Evolutionary conservation across 2,113 vertebrate genomes (phyloP).

Genomic region (Oryzias melastigma): DNA sequence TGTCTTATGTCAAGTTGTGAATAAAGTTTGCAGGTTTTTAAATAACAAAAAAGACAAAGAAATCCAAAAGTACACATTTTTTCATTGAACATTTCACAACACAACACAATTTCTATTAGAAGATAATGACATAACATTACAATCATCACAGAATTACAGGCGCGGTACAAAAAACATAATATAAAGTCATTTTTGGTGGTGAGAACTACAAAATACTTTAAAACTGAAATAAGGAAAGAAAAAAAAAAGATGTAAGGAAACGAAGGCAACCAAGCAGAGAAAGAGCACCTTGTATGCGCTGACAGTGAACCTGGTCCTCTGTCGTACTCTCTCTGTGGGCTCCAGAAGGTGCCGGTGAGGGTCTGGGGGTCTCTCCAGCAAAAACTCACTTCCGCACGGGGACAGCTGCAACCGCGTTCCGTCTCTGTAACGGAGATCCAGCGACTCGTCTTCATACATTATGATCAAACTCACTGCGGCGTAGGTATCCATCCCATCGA

Average conservation of each 20-base stretch:
- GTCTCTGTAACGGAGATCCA: constrained; percentile 76
- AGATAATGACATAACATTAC: no score
- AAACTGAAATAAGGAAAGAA: no score
- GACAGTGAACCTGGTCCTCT: constrained; percentile 83
- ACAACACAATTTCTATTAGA: no score
- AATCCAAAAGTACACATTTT: constrained; percentile 61
- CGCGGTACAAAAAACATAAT: no score
- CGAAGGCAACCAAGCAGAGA: not conserved
- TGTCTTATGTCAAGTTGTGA: no score
- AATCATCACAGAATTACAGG: no score
- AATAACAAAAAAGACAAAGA: no score
- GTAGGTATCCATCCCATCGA: constrained; percentile 35
- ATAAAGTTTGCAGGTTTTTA: no score
- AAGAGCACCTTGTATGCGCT: constrained; percentile 78
- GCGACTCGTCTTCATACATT: constrained; percentile 82
- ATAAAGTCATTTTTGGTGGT: no score
- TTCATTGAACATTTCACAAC: no score
- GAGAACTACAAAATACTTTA: no score
- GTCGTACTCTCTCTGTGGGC: constrained; percentile 68
- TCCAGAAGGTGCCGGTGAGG: constrained; percentile 73
- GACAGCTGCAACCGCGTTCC: constrained; percentile 81
- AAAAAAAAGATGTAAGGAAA: not conserved
- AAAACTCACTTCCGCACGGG: constrained; percentile 85
- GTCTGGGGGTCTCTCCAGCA: constrained; percentile 68
- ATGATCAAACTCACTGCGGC: constrained; percentile 65